Conservation (phyloP, 2,113 vertebrate species). For the Gila orcuttii region DNA sequence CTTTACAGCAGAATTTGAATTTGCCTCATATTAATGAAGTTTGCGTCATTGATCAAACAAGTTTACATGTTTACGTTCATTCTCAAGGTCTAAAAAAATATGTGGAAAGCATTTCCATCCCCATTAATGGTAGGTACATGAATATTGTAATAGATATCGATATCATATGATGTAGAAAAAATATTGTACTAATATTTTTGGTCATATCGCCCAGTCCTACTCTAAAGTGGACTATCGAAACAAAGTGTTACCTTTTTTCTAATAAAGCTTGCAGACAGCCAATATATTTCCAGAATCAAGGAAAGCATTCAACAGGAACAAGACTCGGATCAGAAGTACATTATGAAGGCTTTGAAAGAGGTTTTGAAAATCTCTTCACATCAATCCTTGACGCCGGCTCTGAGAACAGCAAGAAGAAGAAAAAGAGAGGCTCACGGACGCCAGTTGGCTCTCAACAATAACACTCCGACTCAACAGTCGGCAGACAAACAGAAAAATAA, state of each 20-base stretch:
- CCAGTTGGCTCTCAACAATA: background rate
- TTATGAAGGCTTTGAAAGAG: background rate
- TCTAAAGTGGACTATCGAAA: too few relatives aligned
- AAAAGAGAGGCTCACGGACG: background rate
- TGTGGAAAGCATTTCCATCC: too few relatives aligned
- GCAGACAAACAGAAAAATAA: background rate
- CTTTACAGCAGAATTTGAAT: too few relatives aligned
- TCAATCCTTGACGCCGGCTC: background rate
- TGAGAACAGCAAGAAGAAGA: background rate
- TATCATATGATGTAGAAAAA: too few relatives aligned
- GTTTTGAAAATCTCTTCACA: slow-evolving; percentile 25
- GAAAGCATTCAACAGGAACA: background rate
- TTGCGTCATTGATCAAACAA: too few relatives aligned
- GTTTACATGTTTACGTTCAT: too few relatives aligned
- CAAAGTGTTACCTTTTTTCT: background rate
- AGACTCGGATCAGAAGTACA: background rate
- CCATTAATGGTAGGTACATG: too few relatives aligned
- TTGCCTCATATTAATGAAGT: too few relatives aligned
- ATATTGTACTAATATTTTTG: too few relatives aligned
- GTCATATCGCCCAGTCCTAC: too few relatives aligned
- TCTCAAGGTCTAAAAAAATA: too few relatives aligned
- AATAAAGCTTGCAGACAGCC: background rate
- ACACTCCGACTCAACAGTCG: background rate
- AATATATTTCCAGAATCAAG: background rate
- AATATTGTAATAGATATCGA: too few relatives aligned